Conservation (phyloP, 2,888 invertebrate genomes). For the Acanthosepion pharaonis region DNA sequence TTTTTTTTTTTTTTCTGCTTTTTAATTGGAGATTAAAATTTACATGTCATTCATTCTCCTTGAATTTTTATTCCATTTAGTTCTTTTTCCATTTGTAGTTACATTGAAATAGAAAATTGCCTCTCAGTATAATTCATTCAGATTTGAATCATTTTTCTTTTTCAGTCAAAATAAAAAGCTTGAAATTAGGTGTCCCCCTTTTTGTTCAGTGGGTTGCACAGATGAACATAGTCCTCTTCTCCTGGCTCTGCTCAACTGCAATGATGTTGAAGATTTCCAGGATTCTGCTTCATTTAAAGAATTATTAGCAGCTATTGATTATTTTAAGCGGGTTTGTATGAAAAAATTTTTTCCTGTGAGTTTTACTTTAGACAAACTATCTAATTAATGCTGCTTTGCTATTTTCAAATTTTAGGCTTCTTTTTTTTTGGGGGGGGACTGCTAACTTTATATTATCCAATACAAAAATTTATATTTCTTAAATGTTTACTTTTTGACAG, state of each 20-base stretch:
- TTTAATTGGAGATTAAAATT: too few species aligned
- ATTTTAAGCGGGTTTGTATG: conserved; percentile 6
- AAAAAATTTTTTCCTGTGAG: background rate
- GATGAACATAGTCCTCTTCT: background rate
- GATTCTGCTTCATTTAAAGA: conserved; percentile 41
- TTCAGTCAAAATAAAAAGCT: background rate
- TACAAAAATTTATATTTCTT: background rate
- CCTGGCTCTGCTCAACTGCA: conserved; percentile 40
- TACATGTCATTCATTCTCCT: too few species aligned
- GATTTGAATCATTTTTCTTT: background rate
- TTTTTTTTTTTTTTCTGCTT: too few species aligned
- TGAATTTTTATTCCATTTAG: too few species aligned
- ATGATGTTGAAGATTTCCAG: background rate
- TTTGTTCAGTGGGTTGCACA: conserved; percentile 9
- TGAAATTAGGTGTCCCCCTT: conserved; percentile 37
- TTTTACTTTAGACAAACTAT: too few species aligned
- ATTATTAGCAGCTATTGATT: background rate
- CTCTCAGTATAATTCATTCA: background rate
- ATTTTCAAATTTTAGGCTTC: background rate
- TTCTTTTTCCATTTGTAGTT: too few species aligned
- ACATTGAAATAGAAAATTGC: too few species aligned
- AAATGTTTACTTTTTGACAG: background rate
- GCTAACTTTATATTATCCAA: too few species aligned
- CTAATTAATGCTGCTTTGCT: too few species aligned
- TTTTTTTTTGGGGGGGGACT: too few species aligned